phyloP scores from a whole-genome alignment of 2,113 vertebrate species.

The Campylomormyrus tamandua region DNA sequence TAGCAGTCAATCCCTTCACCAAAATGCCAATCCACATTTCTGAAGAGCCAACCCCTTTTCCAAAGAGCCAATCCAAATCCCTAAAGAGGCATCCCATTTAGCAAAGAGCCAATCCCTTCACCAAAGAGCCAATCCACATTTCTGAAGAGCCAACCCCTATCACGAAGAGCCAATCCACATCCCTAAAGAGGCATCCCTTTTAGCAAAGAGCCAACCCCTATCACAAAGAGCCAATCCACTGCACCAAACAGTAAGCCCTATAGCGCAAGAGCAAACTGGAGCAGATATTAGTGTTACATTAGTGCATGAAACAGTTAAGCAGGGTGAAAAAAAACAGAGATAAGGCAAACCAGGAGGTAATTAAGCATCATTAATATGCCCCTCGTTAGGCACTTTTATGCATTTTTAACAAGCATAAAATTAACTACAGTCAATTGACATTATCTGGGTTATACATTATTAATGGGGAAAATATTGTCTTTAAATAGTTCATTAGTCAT shows the following conservation, averaged over 20 bases:
- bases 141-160: neutral
- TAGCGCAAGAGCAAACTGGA: neutral
- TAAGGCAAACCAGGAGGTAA: constrained; percentile 17
- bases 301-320: neutral
- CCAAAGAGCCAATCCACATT: neutral
- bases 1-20: too few relatives aligned
- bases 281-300: neutral
- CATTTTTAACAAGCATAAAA: constrained; percentile 39
- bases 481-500: constrained; percentile 26
- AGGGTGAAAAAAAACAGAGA: neutral
- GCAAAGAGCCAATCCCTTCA: neutral
- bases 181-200: too few relatives aligned
- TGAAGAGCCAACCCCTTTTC: too few relatives aligned
- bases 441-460: constrained; percentile 35
- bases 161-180: too few relatives aligned
- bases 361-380: constrained; percentile 24
- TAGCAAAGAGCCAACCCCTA: neutral
- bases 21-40: too few relatives aligned
- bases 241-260: neutral
- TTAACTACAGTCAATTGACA: constrained; percentile 31
- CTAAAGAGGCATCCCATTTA: neutral
- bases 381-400: constrained; percentile 28
- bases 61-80: too few relatives aligned
- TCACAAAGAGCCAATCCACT: neutral
- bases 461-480: constrained; percentile 34